Base-by-base conservation (phyloP, 37 sponge, comb jelly and placozoan genomes). In the Geodia barretti region DNA sequence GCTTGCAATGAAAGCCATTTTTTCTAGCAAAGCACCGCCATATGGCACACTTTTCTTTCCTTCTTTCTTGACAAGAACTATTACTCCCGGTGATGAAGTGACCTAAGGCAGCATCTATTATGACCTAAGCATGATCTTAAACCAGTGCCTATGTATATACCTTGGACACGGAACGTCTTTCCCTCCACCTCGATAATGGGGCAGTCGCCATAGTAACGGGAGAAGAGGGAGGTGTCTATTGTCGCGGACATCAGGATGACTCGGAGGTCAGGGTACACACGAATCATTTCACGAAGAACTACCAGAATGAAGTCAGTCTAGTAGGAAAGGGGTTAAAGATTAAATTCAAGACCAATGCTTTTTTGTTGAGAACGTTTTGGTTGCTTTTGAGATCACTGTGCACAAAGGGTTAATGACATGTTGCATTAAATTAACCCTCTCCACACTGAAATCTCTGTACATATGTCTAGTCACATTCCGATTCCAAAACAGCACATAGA, bases 201-300 rank as follows among this genome's bases (percentile, higher is more conserved):
- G 43, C 85, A 86, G 64, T 79, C 42, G 37, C 39, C 68, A 70
- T 89, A 93, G 81, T 86, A 93, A 38, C 73, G 29, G 24, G 83
- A 78, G 72, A 93, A 90, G 39, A 90, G 75, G 39, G 75, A 33
- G 30, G 84, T 89, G 73, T 93, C 90, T 4, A 90, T 86, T 21
- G 94, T 93, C 5, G 94, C 94, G 1, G 94, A 93, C 94, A 93
- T 93, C 65, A 93, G 81, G 31, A 93, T 79, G 14, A 93, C 84
- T 62, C 82, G 79, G 35, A 83, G 81, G 9, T 28, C 9, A 4
- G 87, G 91, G 66, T 86, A 86, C n/a, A 70, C 74, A 4, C 34
- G 66, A 65, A 93, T 40, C 94, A 93, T 93, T 76, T 89, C 94
- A 20, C 94, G 78, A 23, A 93, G 62, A 17, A 89, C 79, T 2